phyloP scores from a whole-genome alignment of 2,888 invertebrate species.

The Ecdyonurus torrentis region DNA sequence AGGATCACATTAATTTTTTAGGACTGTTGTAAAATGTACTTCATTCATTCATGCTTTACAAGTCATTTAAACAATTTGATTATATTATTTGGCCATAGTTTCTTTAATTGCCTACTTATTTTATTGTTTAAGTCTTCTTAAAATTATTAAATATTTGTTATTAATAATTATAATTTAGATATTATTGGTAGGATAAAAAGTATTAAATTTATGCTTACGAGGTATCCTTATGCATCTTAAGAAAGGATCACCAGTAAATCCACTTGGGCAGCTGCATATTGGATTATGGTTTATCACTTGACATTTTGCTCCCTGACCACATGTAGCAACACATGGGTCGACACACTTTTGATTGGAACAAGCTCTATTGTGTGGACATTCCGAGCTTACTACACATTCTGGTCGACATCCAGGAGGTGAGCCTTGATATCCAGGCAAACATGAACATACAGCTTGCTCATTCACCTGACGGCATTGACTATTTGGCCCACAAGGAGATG shows the following conservation, averaged over 20 bases:
- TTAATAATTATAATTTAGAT: too few relatives aligned
- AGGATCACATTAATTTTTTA: too few relatives aligned
- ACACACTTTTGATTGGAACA: constrained; percentile 35
- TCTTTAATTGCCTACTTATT: too few relatives aligned
- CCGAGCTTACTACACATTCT: constrained; percentile 53
- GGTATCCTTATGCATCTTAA: constrained; percentile 33
- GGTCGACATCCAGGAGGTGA: constrained; percentile 41
- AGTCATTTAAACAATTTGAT: not conserved
- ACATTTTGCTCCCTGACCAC: constrained; percentile 25
- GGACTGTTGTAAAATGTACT: not conserved
- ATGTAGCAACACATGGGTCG: constrained; percentile 23
- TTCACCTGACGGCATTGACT: constrained; percentile 42
- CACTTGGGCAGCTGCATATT: constrained; percentile 20
- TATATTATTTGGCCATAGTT: too few relatives aligned
- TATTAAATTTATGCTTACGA: constrained; percentile 34
- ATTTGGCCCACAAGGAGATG: constrained; percentile 44
- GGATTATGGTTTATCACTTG: constrained; percentile 24
- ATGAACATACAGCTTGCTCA: constrained; percentile 30
- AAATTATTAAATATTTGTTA: too few relatives aligned
- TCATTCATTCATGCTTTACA: not conserved
- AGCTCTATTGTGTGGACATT: constrained; percentile 41
- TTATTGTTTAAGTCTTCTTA: too few relatives aligned
- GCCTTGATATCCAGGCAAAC: constrained; percentile 41
- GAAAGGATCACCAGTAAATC: constrained; percentile 12
- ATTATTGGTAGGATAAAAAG: too few relatives aligned